Conservation (phyloP, 1,140 invertebrate species). For the Caerostris extrusa region DNA sequence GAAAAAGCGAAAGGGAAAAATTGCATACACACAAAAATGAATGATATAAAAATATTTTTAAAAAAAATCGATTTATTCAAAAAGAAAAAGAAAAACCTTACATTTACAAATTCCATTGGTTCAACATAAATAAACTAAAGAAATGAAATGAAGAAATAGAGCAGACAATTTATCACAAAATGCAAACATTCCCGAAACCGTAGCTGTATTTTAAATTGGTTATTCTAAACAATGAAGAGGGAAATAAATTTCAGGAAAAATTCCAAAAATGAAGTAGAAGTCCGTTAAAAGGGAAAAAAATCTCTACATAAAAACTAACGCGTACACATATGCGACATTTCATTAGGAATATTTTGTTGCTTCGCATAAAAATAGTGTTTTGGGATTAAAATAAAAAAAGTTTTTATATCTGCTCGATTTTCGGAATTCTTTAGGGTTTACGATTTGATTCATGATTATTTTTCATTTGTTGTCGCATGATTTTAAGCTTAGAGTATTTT, state of each 20-base stretch:
- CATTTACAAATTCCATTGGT: neutral
- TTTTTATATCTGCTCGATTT: neutral
- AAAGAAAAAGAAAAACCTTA: neutral
- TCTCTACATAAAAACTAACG: neutral
- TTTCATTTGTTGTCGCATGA: neutral
- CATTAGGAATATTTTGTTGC: neutral
- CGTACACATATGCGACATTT: neutral
- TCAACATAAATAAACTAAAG: neutral
- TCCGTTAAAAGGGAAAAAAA: neutral
- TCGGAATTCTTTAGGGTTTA: neutral
- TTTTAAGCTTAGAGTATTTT: neutral
- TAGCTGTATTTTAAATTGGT: constrained; percentile 41
- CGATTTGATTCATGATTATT: neutral
- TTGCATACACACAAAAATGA: no score
- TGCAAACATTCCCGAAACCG: neutral
- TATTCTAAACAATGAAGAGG: neutral
- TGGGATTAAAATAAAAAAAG: neutral
- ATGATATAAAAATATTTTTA: no score
- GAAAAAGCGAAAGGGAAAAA: no score
- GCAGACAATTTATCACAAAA: neutral
- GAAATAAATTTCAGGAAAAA: neutral
- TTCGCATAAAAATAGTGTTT: neutral
- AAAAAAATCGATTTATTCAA: neutral
- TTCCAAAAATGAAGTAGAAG: neutral
- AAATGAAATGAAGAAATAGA: neutral